Percentiles rank a stretch among this genome's conserved stretches.
Conservation (phyloP, 2,113 vertebrate genomes). For the Lophura nycthemera region DNA sequence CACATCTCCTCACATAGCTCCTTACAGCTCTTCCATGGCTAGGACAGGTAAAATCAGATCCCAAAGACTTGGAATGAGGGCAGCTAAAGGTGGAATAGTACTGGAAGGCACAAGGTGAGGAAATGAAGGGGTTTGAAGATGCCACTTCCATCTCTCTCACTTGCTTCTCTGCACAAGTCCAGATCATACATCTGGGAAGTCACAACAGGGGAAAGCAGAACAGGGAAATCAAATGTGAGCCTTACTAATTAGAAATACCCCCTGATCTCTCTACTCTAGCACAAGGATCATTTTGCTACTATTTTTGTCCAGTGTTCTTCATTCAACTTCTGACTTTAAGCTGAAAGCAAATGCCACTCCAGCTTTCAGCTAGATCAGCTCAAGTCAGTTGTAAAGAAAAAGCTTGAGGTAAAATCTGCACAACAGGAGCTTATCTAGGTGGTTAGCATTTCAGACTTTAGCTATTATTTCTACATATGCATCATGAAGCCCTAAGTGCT, state of each 20-base stretch:
- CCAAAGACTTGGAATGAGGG: neutral
- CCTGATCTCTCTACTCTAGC: neutral
- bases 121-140: neutral
- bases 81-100: neutral
- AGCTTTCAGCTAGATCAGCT: neutral
- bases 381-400: neutral
- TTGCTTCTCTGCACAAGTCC: neutral
- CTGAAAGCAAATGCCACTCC: neutral
- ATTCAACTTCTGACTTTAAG: neutral
- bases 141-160: neutral
- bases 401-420: too few relatives aligned
- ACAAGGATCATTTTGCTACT: neutral
- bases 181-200: neutral
- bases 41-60: neutral
- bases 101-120: neutral
- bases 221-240: neutral
- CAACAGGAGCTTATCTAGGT: too few relatives aligned
- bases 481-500: neutral
- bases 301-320: neutral
- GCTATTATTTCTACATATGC: neutral
- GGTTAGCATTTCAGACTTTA: neutral
- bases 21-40: neutral
- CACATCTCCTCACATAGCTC: accelerated
- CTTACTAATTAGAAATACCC: neutral
- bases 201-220: neutral